Evolutionary conservation across 2,888 invertebrate species (phyloP), one percentile per base, ranked within the genome.

Genomic region (Iselma pallidipennis): DNA sequence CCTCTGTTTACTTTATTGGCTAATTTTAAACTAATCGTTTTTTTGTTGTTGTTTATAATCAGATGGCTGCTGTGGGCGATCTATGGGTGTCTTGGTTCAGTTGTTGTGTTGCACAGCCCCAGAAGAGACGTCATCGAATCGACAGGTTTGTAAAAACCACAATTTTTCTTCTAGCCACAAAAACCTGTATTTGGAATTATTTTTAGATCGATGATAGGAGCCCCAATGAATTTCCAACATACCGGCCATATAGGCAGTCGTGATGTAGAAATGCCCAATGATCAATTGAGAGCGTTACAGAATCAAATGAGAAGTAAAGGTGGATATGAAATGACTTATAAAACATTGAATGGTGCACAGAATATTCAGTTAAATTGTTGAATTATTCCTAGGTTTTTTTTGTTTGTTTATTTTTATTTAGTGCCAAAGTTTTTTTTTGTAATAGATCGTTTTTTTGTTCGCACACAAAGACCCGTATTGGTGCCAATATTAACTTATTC

Each of bases 241-340:
- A 96, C 96, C 45, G 94, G 91, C 3, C 94, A 94, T 81, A 90
- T 94, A 78, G 94, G 97, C 23, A 94, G 95, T 19, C 91, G 92
- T 55, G 96, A 97, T 81, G 89, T 95, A 63, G 91, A 93, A 79
- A 87, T 92, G 84, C 92, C 91, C 21, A 89, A 89, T 61, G 90
- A 90, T 71, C 89, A 95, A 82, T 85, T 96, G 68, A 89, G 90
- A 78, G 91, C 93, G 71, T 89, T 96, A 78, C 95, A 96, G 83
- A 91, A 90, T 76, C 96, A 96, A 83, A 95, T 97, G 96, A 92
- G 93, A 81, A 94, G 95, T 83, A 97, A 97, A 86, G 96, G 96
- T 56, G 96, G 95, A 71, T 96, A 95, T 80, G 94, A 95, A 80
- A 74, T 78, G 37, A 74, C 79, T 50, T 81, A 77, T 65, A 80